A percentile compares a stretch with the other conserved stretches of the same genome.
Evolutionary conservation across 2,797 vertebrate species (phyloP).

Genomic region (Melanotaenia pygmaea): DNA sequence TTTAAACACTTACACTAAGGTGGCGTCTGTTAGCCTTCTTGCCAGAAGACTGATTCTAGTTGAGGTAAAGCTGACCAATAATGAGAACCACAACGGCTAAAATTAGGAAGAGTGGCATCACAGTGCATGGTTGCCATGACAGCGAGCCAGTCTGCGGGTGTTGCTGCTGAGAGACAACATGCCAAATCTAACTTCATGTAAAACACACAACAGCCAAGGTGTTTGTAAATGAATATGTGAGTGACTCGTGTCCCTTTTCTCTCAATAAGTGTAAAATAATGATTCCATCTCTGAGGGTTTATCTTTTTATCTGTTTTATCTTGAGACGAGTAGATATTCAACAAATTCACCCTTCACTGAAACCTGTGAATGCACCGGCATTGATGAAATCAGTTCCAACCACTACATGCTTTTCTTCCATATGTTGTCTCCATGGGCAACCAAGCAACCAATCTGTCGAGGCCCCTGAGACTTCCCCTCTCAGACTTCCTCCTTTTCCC

Average conservation of each 20-base stretch:
- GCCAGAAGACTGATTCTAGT: conserved; percentile 24
- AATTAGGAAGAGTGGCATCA: conserved; percentile 70
- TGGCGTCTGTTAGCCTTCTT: conserved; percentile 27
- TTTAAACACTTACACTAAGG: not conserved
- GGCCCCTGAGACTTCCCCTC: conserved; percentile 56
- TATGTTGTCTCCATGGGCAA: conserved; percentile 72
- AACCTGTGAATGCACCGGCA: conserved; percentile 16
- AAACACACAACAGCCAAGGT: conserved; percentile 29
- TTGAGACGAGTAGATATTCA: conserved; percentile 6
- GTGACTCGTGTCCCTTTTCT: not conserved
- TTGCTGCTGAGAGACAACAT: conserved; percentile 51
- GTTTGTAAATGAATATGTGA: conserved; percentile 4
- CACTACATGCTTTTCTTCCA: conserved; percentile 43
- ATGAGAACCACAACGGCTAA: conserved; percentile 67
- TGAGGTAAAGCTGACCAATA: conserved; percentile 48
- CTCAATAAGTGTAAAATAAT: not conserved
- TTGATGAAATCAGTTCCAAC: conserved; percentile 37
- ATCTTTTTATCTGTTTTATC: not conserved
- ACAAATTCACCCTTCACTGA: conserved; percentile 12
- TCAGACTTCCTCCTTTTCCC: conserved; percentile 49
- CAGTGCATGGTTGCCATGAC: conserved; percentile 77
- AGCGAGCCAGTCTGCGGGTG: conserved; percentile 59
- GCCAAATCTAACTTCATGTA: conserved; percentile 44
- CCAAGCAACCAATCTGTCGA: conserved; percentile 61
- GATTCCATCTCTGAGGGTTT: not conserved